Conservation (phyloP, 2,113 vertebrate species). For the Pangasianodon hypophthalmus region DNA sequence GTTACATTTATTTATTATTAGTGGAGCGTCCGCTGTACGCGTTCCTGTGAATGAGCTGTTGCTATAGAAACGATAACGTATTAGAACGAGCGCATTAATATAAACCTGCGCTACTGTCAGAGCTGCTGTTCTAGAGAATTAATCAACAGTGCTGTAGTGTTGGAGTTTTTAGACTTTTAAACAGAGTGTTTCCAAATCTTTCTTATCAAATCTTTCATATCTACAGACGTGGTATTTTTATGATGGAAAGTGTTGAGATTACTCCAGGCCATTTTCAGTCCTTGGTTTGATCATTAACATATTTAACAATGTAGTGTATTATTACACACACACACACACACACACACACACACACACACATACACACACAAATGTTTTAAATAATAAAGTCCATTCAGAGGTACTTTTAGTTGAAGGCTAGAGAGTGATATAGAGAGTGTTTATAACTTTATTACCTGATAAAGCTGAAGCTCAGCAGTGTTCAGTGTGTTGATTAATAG, state of each 20-base stretch:
- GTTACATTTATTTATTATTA: too few relatives aligned
- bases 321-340: too few relatives aligned
- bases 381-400: neutral
- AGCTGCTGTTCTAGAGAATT: neutral
- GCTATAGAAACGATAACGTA: neutral
- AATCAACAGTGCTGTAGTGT: neutral
- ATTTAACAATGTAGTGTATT: too few relatives aligned
- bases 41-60: neutral
- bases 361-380: neutral
- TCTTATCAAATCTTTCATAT: too few relatives aligned
- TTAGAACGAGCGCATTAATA: neutral
- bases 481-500: neutral
- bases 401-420: neutral
- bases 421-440: neutral
- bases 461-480: neutral
- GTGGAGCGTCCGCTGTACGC: neutral
- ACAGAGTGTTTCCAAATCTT: too few relatives aligned
- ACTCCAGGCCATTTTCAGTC: too few relatives aligned
- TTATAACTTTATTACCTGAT: neutral
- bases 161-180: neutral
- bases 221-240: too few relatives aligned
- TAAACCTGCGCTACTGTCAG: neutral
- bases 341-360: too few relatives aligned
- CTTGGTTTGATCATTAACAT: too few relatives aligned
- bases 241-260: too few relatives aligned